phyloP scores from a whole-genome alignment of 2,888 invertebrate genomes.

The Parnassius apollo region DNA sequence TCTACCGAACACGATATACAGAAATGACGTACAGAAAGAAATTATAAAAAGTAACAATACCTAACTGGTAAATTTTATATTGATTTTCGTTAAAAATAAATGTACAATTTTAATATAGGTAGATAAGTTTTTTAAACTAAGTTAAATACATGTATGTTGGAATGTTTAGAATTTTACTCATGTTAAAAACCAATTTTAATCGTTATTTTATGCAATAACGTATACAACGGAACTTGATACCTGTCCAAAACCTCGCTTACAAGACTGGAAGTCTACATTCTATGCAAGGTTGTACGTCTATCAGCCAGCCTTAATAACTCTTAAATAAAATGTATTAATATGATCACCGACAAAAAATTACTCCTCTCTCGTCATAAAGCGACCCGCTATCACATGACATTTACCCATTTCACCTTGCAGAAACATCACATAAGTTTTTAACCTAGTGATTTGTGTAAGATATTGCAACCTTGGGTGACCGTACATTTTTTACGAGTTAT shows the following conservation, averaged over 20 bases:
- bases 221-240: too few species aligned
- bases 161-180: too few species aligned
- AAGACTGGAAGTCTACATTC: neutral
- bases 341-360: neutral
- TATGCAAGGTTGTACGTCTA: neutral
- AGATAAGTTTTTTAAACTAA: too few species aligned
- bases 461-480: neutral
- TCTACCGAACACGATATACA: too few species aligned
- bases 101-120: too few species aligned
- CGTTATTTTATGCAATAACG: too few species aligned
- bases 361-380: neutral
- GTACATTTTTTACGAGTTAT: neutral
- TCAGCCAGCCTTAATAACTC: neutral
- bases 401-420: neutral
- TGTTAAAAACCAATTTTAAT: too few species aligned
- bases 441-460: neutral
- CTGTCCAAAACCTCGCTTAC: neutral
- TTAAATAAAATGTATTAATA: slow-evolving; percentile 3
- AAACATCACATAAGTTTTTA: neutral
- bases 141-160: too few species aligned
- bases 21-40: too few species aligned
- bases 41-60: too few species aligned
- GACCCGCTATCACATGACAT: neutral
- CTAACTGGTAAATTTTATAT: too few species aligned
- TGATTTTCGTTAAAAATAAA: too few species aligned